These are phyloP conservation scores for Rhodophaea formosa DNA, from an alignment of 2,888 invertebrate genomes.

Conservation along the genomic window DNA sequence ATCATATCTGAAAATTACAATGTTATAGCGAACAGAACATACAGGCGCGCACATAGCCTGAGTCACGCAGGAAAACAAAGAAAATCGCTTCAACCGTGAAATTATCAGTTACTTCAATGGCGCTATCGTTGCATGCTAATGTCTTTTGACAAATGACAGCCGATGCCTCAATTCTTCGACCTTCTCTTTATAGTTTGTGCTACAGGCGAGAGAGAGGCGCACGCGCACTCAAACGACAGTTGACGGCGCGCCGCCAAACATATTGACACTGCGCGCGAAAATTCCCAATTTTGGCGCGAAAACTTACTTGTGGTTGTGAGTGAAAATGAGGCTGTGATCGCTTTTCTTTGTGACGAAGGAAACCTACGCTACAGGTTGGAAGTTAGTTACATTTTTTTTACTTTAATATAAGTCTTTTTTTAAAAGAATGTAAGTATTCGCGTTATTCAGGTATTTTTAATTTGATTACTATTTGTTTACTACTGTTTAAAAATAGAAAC, in stretches of 20 bases:
- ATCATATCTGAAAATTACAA: not conserved
- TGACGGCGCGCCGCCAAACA: no score
- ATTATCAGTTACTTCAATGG: conserved; percentile 7
- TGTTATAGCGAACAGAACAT: not conserved
- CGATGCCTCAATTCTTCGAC: conserved; percentile 11
- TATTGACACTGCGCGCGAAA: not conserved
- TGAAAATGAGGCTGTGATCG: conserved; percentile 4
- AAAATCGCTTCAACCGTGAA: not conserved
- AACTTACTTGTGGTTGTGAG: conserved; percentile 1
- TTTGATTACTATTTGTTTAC: no score
- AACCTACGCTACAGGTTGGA: not conserved
- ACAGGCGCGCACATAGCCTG: not conserved
- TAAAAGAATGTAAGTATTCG: no score
- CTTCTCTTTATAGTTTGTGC: not conserved
- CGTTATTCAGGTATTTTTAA: no score
- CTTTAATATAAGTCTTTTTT: not conserved
- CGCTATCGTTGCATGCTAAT: conserved; percentile 9
- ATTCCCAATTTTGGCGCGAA: conserved; percentile 4
- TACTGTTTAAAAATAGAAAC: no score
- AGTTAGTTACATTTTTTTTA: not conserved
- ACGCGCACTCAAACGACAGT: conserved; percentile 2
- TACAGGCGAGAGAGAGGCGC: not conserved
- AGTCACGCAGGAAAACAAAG: conserved; percentile 1
- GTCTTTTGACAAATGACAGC: conserved; percentile 3
- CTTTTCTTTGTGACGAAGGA: conserved; percentile 4